These are phyloP conservation scores for Lomographa bimaculata DNA, from an alignment of 2,888 invertebrate genomes.

Conservation along the genomic window DNA sequence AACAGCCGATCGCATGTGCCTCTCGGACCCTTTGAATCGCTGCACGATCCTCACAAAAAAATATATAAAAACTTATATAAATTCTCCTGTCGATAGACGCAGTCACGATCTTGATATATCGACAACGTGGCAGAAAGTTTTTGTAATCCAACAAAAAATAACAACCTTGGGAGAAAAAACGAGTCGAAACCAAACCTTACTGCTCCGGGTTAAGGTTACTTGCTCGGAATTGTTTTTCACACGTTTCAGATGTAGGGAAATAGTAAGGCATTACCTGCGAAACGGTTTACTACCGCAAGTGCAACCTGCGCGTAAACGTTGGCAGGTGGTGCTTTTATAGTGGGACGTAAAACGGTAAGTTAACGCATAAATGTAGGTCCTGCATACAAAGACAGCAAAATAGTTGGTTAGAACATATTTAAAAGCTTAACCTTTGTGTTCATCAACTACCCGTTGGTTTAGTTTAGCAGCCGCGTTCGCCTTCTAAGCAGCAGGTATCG, in stretches of 20 bases:
- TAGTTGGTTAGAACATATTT: too few relatives aligned
- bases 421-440: too few relatives aligned
- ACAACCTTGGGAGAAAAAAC: background rate
- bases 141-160: slow-evolving; percentile 15
- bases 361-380: too few relatives aligned
- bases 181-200: slow-evolving; percentile 1
- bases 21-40: slow-evolving; percentile 8
- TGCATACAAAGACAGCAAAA: too few relatives aligned
- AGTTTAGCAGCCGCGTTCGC: too few relatives aligned
- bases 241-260: too few relatives aligned
- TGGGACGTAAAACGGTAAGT: background rate
- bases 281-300: slow-evolving; percentile 5
- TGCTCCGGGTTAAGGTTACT: background rate
- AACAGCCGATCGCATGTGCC: slow-evolving; percentile 11
- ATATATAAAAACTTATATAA: slow-evolving; percentile 27
- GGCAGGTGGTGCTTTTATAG: slow-evolving; percentile 2
- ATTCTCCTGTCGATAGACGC: slow-evolving; percentile 31
- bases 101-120: slow-evolving; percentile 36
- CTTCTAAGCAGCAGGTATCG: too few relatives aligned
- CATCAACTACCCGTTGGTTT: too few relatives aligned
- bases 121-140: slow-evolving; percentile 28
- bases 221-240: too few relatives aligned
- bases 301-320: slow-evolving; percentile 1
- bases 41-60: slow-evolving; percentile 13
- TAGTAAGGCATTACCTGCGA: slow-evolving; percentile 7